Evolutionary conservation across 2,113 vertebrate genomes (phyloP), one percentile per base, ranked within the genome.

Genomic region (Malurus alboscapulatus): DNA sequence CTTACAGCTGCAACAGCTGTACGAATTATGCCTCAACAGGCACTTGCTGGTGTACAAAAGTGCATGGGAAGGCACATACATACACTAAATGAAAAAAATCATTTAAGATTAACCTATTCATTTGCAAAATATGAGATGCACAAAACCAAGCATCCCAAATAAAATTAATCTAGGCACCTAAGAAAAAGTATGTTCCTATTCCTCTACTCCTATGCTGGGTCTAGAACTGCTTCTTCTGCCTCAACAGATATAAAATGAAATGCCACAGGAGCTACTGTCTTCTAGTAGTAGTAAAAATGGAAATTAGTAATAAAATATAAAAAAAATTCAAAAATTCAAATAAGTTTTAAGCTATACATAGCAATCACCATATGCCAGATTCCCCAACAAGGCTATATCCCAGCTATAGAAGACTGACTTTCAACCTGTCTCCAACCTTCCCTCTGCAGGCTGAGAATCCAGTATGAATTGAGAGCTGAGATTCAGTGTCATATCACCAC

Each of bases 261-360:
- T 21, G 51, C 14, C 32, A 22, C 16, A 14, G 14, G 19, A 78
- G 58, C 14, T n/a, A 63, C 9, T 13, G 12, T n/a, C 30, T 82
- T 71, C 66, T 36, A 66, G 6, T 16, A 84, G 32, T 32, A 87
- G 32, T 45, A 78, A 71, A 68, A 79, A 42, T 17, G 5, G 22
- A 81, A 84, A 75, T 36, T 14, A 40, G 27, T 42, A 78, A 69
- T 11, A 77, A 50, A 92, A 84, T 4, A 29, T 2, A 0, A 42
- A 38, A 12, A n/a, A n/a, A n/a, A n/a, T 3, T 0, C 1, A 26
- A 42, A 59, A 62, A 38, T 12, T 18, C 12, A 57, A 34, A 5
- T 48, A 18, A 40, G 14, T 50, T 90, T 50, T 15, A 86, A 65
- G 38, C 9, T 74, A 10, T 40, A 42, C 2, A 14, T 17, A 76